Percentiles rank a stretch among this genome's conserved stretches.
These are phyloP conservation scores for Tenrec ecaudatus DNA, from an alignment of 2,113 vertebrate species.

Conservation along the genomic window DNA sequence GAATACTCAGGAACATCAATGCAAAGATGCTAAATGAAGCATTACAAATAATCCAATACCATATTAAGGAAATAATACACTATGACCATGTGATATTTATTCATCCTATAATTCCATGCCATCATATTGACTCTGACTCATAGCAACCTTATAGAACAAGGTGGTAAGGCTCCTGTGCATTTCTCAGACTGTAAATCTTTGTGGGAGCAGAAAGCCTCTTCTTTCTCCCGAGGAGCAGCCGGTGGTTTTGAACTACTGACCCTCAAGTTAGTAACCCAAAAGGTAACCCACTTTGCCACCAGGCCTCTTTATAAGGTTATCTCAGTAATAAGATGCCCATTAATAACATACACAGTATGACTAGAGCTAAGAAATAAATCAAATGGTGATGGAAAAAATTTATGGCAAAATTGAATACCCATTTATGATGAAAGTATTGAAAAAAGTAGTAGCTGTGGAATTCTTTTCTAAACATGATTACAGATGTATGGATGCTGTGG, in stretches of 20 bases:
- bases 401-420: background rate
- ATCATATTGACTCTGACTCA: no score
- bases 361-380: background rate
- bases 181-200: no score
- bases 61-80: background rate
- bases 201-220: no score
- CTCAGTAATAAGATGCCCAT: background rate
- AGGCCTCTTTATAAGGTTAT: background rate
- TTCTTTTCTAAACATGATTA: background rate
- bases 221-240: no score
- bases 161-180: no score
- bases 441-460: background rate
- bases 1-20: background rate
- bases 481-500: no score
- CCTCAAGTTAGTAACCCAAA: no score
- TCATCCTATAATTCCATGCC: background rate
- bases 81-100: slow-evolving; percentile 1
- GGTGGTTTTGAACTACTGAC: no score
- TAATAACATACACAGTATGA: background rate
- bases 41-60: background rate
- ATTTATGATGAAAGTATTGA: background rate
- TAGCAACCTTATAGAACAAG: no score
- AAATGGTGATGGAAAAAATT: background rate
- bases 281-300: no score
- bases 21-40: background rate